A percentile compares a stretch with the other conserved stretches of the same genome.
phyloP scores from a whole-genome alignment of 2,888 invertebrate species.

The Athalia circularis region DNA sequence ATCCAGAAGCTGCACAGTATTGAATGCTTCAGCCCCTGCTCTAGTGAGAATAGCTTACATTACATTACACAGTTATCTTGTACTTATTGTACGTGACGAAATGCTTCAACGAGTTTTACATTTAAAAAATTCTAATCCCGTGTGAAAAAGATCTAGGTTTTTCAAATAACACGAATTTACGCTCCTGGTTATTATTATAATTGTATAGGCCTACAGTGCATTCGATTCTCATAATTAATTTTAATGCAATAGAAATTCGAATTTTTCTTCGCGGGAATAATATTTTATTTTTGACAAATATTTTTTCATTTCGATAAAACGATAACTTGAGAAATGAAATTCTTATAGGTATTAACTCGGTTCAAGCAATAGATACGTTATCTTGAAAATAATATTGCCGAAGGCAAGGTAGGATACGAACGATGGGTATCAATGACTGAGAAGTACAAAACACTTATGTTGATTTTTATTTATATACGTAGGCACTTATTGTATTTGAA shows the following conservation, averaged over 20 bases:
- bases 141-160: background rate
- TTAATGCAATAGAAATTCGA: background rate
- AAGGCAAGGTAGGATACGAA: conserved; percentile 29
- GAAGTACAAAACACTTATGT: conserved; percentile 70
- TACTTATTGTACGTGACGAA: conserved; percentile 54
- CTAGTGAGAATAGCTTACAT: background rate
- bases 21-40: conserved; percentile 50
- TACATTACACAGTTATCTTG: conserved; percentile 52
- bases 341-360: background rate
- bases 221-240: background rate
- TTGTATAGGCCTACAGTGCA: too few species aligned
- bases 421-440: conserved; percentile 69
- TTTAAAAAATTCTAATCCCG: conserved; percentile 19
- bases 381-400: conserved; percentile 8
- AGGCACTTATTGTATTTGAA: conserved; percentile 64
- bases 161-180: too few species aligned
- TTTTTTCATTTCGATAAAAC: background rate
- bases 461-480: conserved; percentile 68
- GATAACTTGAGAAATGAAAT: background rate
- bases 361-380: conserved; percentile 12
- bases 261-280: background rate
- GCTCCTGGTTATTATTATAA: too few species aligned
- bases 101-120: conserved; percentile 20
- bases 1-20: conserved; percentile 68
- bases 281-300: conserved; percentile 6